Conservation (phyloP, 2,888 invertebrate genomes). For the Epirrhoe alternata region DNA sequence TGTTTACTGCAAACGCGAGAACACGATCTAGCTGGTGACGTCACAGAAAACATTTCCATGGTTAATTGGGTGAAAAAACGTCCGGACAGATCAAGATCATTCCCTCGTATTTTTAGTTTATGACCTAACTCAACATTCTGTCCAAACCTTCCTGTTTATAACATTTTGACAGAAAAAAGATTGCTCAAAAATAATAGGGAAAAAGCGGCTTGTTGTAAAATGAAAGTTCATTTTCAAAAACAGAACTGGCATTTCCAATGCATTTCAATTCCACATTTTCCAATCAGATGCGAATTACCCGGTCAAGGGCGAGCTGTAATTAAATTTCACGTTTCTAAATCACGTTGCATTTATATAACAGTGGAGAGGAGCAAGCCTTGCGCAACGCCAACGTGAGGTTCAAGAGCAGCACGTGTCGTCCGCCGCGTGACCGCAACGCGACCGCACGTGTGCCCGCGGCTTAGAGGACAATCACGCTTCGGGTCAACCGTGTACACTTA, state of each 20-base stretch:
- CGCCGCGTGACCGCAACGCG: constrained; percentile 77
- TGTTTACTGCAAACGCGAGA: constrained; percentile 22
- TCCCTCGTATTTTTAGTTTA: constrained; percentile 34
- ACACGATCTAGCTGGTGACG: constrained; percentile 34
- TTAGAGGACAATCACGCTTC: constrained; percentile 56
- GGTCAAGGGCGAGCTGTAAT: constrained; percentile 63
- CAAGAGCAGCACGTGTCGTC: constrained; percentile 74
- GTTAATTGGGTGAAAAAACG: constrained; percentile 34
- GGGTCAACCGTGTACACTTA: constrained; percentile 52
- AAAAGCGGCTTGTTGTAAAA: neutral
- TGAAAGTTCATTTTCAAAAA: neutral
- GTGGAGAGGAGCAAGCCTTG: constrained; percentile 73
- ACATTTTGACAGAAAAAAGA: neutral
- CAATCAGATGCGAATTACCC: constrained; percentile 30
- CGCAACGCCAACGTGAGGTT: constrained; percentile 81
- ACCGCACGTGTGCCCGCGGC: constrained; percentile 40
- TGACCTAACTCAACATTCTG: constrained; percentile 33
- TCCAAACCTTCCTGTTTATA: neutral
- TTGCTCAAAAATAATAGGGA: neutral
- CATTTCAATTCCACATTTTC: constrained; percentile 3
- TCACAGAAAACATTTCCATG: constrained; percentile 42
- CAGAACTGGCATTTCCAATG: neutral
- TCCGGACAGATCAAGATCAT: constrained; percentile 30
- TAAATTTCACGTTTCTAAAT: constrained; percentile 71
- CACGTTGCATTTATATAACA: constrained; percentile 81